Conservation (phyloP, 2,113 vertebrate genomes). For the Brachyistius frenatus region DNA sequence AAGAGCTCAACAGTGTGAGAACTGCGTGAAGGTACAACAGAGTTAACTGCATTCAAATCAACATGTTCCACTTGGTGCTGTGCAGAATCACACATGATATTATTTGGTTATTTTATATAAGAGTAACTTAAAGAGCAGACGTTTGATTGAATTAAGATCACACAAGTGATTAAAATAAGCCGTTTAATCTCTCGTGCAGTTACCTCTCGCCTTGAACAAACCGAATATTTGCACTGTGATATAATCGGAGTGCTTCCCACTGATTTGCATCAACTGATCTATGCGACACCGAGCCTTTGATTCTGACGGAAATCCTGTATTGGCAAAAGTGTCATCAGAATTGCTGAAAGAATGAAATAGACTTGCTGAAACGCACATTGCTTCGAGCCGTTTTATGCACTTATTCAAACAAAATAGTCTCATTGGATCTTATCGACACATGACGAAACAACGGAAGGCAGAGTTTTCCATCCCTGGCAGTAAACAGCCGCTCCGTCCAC, state of each 20-base stretch:
- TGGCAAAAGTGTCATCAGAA: constrained; percentile 75
- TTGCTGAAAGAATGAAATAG: constrained; percentile 69
- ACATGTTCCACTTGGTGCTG: background rate
- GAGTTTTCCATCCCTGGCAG: constrained; percentile 68
- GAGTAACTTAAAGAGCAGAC: background rate
- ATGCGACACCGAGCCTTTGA: constrained; percentile 53
- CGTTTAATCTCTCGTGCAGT: no score
- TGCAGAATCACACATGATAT: background rate
- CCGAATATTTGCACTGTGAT: constrained; percentile 56
- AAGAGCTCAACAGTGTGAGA: background rate
- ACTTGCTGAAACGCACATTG: constrained; percentile 59
- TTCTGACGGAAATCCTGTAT: constrained; percentile 64
- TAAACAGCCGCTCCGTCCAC: constrained; percentile 76
- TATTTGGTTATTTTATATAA: no score
- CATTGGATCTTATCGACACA: constrained; percentile 69
- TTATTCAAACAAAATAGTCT: constrained; percentile 71
- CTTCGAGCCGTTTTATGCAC: constrained; percentile 46
- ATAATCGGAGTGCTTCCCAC: constrained; percentile 43
- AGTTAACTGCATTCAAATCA: background rate
- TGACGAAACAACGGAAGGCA: constrained; percentile 67
- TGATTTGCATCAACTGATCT: constrained; percentile 57
- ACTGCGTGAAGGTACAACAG: background rate
- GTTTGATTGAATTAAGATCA: constrained; percentile 24
- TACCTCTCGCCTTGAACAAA: constrained; percentile 36
- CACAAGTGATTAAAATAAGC: background rate